Percentiles rank a stretch among this genome's conserved stretches.
phyloP scores from a whole-genome alignment of 2,113 vertebrate species.

The Lanius ludovicianus region DNA sequence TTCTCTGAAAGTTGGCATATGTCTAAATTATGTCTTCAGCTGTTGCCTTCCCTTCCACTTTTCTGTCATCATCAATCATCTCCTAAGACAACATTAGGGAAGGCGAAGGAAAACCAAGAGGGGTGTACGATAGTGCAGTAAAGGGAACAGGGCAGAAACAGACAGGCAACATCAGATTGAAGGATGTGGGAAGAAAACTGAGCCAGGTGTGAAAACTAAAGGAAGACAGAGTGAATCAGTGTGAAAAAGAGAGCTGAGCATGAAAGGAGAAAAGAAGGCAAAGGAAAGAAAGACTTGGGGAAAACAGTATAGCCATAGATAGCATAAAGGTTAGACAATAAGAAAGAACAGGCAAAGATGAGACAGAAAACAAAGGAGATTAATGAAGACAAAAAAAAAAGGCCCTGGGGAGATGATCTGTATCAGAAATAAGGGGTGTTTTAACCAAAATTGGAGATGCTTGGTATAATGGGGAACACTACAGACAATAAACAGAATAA shows the following conservation, averaged over 20 bases:
- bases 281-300: neutral
- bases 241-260: neutral
- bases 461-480: neutral
- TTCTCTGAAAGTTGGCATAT: neutral
- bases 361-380: constrained; percentile 20
- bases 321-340: neutral
- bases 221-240: neutral
- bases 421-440: constrained; percentile 14
- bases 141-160: neutral
- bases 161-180: neutral
- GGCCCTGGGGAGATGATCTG: neutral
- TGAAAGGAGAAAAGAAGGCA: neutral
- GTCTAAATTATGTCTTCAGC: neutral
- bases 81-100: neutral
- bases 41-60: neutral
- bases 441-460: constrained; percentile 61
- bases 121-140: neutral
- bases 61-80: neutral
- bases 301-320: neutral
- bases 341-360: neutral
- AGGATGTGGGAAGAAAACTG: neutral
- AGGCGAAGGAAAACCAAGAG: neutral
- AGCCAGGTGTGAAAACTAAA: neutral
- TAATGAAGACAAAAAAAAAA: neutral
- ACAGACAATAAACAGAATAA: constrained; percentile 32